These are phyloP conservation scores for Gibbula magus DNA, from an alignment of 2,888 invertebrate species.

Conservation along the genomic window DNA sequence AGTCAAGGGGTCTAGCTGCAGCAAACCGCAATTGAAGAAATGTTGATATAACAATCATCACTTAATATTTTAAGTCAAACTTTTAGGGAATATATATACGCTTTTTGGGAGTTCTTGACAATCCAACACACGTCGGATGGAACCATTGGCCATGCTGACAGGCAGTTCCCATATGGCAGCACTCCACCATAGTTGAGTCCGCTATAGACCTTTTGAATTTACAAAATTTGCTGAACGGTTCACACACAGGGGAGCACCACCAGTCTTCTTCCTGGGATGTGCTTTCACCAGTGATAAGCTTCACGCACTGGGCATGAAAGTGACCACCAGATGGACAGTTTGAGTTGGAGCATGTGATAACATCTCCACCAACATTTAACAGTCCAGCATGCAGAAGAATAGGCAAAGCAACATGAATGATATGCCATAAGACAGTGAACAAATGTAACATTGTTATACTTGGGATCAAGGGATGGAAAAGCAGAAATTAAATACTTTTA, in stretches of 20 bases:
- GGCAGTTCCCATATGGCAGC: background rate
- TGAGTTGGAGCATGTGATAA: background rate
- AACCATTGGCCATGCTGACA: slow-evolving; percentile 1
- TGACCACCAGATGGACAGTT: background rate
- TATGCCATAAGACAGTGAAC: no score
- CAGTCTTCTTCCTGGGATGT: slow-evolving; percentile 1
- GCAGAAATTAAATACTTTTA: no score
- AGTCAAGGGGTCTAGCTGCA: background rate
- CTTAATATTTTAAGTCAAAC: no score
- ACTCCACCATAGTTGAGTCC: background rate
- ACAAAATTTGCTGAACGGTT: background rate
- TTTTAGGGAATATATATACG: no score
- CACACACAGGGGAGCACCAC: background rate
- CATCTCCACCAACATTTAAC: background rate
- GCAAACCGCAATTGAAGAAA: no score
- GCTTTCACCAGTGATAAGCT: background rate
- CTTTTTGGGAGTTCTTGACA: no score
- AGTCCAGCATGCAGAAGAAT: no score
- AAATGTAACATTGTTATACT: no score
- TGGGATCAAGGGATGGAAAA: no score
- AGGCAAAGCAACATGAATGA: no score
- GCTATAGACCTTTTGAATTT: background rate
- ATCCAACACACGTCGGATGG: background rate
- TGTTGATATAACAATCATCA: no score
- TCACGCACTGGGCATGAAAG: background rate